These are phyloP conservation scores for Amphiura filiformis DNA, from an alignment of 35 echinoderm and acorn worm species.

Conservation along the genomic window DNA sequence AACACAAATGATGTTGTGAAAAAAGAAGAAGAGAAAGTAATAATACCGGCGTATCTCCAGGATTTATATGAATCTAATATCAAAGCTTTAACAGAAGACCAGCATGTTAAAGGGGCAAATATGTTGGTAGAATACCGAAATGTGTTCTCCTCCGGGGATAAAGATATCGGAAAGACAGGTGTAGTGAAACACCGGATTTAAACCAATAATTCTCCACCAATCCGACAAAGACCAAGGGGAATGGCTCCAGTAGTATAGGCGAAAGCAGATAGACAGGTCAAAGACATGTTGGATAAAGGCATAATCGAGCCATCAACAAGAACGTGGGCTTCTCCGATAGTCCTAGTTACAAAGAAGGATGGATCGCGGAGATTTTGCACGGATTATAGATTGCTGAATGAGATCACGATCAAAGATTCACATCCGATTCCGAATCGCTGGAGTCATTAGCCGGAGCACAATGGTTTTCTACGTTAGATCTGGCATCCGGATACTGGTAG, in stretches of 20 bases:
- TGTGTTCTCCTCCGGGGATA: slow-evolving; percentile 26
- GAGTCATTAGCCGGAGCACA: slow-evolving; percentile 11
- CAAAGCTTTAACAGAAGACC: background rate
- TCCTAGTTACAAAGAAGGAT: slow-evolving; percentile 25
- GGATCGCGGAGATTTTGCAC: slow-evolving; percentile 24
- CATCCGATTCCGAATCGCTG: slow-evolving; percentile 41
- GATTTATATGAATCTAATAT: slow-evolving; percentile 10
- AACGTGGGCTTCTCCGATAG: slow-evolving; percentile 39
- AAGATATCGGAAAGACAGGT: slow-evolving; percentile 45
- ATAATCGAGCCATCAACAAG: slow-evolving; percentile 14
- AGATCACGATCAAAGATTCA: slow-evolving; percentile 29
- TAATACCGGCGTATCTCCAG: background rate
- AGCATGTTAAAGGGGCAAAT: background rate
- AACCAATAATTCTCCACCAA: slow-evolving; percentile 36
- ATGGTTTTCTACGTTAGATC: slow-evolving; percentile 48
- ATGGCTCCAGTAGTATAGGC: background rate
- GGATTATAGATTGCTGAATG: slow-evolving; percentile 28
- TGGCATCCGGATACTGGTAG: slow-evolving; percentile 51
- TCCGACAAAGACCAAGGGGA: slow-evolving; percentile 40
- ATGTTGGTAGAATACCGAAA: slow-evolving; percentile 16
- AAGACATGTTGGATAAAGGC: slow-evolving; percentile 13
- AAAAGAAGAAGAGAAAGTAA: background rate
- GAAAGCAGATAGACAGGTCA: background rate
- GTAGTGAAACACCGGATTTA: slow-evolving; percentile 51
- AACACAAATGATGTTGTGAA: background rate